A percentile compares a stretch with the other conserved stretches of the same genome.
These are phyloP conservation scores for Scaptomyza hsui DNA, from an alignment of 1,140 invertebrate species.

Conservation along the genomic window DNA sequence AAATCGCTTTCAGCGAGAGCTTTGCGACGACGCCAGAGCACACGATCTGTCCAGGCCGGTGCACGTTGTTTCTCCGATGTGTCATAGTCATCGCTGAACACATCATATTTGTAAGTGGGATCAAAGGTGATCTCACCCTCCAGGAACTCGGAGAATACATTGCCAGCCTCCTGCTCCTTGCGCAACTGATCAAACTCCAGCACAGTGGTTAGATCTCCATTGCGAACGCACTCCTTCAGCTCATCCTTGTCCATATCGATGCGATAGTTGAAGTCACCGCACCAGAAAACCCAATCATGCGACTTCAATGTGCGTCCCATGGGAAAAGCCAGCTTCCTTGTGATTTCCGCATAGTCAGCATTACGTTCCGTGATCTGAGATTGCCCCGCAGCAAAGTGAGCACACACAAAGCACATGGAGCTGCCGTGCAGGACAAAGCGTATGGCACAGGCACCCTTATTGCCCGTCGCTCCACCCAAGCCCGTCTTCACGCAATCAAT, in stretches of 20 bases:
- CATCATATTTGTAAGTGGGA: slow-evolving; percentile 99
- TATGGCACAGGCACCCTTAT: slow-evolving; percentile 98
- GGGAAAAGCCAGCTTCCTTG: slow-evolving; percentile 95
- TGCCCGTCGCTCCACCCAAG: slow-evolving; percentile 96
- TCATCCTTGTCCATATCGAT: slow-evolving; percentile 98
- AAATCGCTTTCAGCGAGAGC: slow-evolving; percentile 88
- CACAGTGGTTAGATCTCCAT: slow-evolving; percentile 91
- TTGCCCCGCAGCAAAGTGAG: slow-evolving; percentile 99
- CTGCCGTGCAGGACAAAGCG: slow-evolving; percentile 95
- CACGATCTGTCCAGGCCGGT: slow-evolving; percentile 98
- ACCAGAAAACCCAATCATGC: slow-evolving; percentile 99
- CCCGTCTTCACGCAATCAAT: slow-evolving; percentile 99
- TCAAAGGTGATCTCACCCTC: slow-evolving; percentile 97
- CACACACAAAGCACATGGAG: slow-evolving; percentile 98
- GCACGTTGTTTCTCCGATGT: slow-evolving; percentile 98
- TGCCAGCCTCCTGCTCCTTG: slow-evolving; percentile 90
- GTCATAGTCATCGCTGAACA: slow-evolving; percentile 99
- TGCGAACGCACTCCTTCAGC: slow-evolving; percentile 93
- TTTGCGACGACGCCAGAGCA: slow-evolving; percentile 94
- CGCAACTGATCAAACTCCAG: slow-evolving; percentile 95
- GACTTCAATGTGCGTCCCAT: slow-evolving; percentile 96
- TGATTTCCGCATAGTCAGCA: slow-evolving; percentile 98
- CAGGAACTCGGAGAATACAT: slow-evolving; percentile 97
- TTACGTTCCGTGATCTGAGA: slow-evolving; percentile 95
- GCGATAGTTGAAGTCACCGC: slow-evolving; percentile 99